These are phyloP conservation scores for Electrophaes corylata DNA, from an alignment of 2,888 invertebrate genomes.

Conservation along the genomic window DNA sequence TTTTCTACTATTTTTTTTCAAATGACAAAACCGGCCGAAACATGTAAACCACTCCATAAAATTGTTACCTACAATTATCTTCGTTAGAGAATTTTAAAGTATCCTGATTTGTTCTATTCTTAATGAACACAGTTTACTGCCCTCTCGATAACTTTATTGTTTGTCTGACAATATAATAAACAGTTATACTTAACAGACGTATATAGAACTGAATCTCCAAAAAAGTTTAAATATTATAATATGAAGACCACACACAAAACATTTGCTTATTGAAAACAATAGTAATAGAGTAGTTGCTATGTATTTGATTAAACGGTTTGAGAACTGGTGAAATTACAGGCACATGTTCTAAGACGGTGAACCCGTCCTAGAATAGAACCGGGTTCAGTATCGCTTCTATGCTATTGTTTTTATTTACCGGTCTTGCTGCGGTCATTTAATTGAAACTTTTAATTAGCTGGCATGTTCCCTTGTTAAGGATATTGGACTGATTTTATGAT, in stretches of 20 bases:
- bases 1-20: too few relatives aligned
- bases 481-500: constrained; percentile 64
- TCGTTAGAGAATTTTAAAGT: constrained; percentile 30
- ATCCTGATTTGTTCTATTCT: constrained; percentile 31
- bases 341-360: too few relatives aligned
- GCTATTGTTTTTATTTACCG: not conserved
- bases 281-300: too few relatives aligned
- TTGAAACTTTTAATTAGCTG: constrained; percentile 71
- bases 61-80: constrained; percentile 24
- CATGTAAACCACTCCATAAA: not conserved
- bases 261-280: too few relatives aligned
- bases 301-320: too few relatives aligned
- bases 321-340: too few relatives aligned
- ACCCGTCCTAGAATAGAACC: too few relatives aligned
- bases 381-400: constrained; percentile 23
- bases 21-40: not conserved
- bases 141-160: constrained; percentile 66
- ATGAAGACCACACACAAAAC: too few relatives aligned
- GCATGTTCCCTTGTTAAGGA: constrained; percentile 68
- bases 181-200: not conserved
- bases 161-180: constrained; percentile 26
- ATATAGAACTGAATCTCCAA: constrained; percentile 12
- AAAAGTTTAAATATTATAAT: not conserved
- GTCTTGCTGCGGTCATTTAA: constrained; percentile 59
- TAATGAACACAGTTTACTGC: constrained; percentile 51